Evolutionary conservation across 2,113 vertebrate species (phyloP).

Genomic region (Protomyctophum bolini): DNA sequence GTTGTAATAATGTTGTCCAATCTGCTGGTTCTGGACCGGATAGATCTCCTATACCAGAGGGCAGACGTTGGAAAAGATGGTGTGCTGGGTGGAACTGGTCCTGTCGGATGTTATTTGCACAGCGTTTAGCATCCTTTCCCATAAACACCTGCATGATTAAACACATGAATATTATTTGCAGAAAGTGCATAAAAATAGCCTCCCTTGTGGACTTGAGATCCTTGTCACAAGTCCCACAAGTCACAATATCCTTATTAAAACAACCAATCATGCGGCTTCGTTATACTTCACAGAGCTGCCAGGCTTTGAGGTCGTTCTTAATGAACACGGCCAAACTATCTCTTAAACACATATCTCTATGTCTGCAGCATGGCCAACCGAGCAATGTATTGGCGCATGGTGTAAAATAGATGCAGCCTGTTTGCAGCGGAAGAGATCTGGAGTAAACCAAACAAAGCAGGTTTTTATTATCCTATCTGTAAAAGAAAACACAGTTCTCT

Average conservation of each 20-base stretch:
- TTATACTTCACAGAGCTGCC: neutral
- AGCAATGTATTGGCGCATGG: constrained; percentile 17
- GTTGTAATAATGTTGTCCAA: too few relatives aligned
- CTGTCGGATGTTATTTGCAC: too few relatives aligned
- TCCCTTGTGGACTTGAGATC: constrained; percentile 5
- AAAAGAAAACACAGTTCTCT: too few relatives aligned
- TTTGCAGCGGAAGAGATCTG: constrained; percentile 19
- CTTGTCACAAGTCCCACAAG: neutral
- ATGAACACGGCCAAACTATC: neutral
- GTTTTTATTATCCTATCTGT: too few relatives aligned
- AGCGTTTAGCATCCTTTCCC: constrained; percentile 4
- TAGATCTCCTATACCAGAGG: too few relatives aligned
- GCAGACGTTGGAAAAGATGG: too few relatives aligned
- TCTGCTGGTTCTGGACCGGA: too few relatives aligned
- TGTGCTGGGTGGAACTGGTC: too few relatives aligned
- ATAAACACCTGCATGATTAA: constrained; percentile 23
- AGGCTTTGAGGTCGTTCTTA: constrained; percentile 34
- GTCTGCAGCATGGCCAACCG: constrained; percentile 30
- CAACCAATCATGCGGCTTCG: too few relatives aligned
- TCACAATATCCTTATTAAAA: too few relatives aligned
- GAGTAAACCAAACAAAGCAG: too few relatives aligned
- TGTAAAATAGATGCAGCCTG: constrained; percentile 33
- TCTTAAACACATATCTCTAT: neutral
- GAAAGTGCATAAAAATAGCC: constrained; percentile 9
- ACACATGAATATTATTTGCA: constrained; percentile 12